phyloP scores from a whole-genome alignment of 1,140 invertebrate genomes.

The Orussus abietinus region DNA sequence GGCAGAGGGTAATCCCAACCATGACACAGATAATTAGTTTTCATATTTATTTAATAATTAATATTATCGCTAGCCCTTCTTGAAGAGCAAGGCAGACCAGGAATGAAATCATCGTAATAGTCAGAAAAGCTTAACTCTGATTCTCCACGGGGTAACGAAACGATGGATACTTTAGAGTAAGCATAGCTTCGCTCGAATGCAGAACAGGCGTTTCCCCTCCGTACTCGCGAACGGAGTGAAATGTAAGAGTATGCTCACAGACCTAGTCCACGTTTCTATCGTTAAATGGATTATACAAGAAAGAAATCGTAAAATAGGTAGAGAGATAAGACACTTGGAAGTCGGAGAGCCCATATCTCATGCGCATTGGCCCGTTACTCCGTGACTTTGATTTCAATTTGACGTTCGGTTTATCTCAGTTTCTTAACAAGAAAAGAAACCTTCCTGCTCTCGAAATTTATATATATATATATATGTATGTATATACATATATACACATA shows the following conservation, averaged over 20 bases:
- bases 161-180: too few relatives aligned
- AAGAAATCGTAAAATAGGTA: constrained; percentile 21
- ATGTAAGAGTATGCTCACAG: too few relatives aligned
- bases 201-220: too few relatives aligned
- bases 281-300: constrained; percentile 38
- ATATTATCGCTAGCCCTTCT: constrained; percentile 42
- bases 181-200: too few relatives aligned
- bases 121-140: too few relatives aligned
- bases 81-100: constrained; percentile 40
- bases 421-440: background rate
- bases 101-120: constrained; percentile 19
- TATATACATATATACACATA: too few relatives aligned
- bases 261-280: constrained; percentile 35
- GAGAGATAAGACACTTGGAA: constrained; percentile 48
- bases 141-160: too few relatives aligned
- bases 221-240: too few relatives aligned
- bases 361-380: constrained; percentile 29
- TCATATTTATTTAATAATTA: constrained; percentile 41
- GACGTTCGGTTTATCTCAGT: background rate
- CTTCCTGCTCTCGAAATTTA: too few relatives aligned
- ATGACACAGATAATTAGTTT: constrained; percentile 36
- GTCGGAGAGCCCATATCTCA: constrained; percentile 35
- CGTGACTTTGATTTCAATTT: constrained; percentile 41
- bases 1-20: too few relatives aligned
- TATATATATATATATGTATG: too few relatives aligned